Conservation (phyloP, 37 sponge, comb jelly and placozoan species). For the Oopsacas minuta region DNA sequence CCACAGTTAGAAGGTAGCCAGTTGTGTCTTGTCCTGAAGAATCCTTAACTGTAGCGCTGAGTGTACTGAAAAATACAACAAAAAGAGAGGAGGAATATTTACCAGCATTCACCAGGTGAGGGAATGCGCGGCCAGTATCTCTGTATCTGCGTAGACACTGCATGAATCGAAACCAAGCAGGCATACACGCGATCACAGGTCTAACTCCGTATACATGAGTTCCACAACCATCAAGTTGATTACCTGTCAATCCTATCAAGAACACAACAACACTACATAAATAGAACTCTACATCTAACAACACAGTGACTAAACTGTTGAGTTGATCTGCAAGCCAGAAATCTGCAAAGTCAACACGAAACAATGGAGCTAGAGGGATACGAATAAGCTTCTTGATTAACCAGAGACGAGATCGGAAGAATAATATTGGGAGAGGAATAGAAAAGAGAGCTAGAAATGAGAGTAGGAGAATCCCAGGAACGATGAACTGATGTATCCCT, state of each 20-base stretch:
- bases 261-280: constrained; percentile 45
- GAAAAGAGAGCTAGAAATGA: constrained; percentile 28
- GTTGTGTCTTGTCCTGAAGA: not conserved
- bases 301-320: constrained; percentile 65
- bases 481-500: constrained; percentile 7
- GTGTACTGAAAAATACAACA: constrained; percentile 56
- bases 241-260: not conserved
- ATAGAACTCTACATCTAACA: constrained; percentile 73
- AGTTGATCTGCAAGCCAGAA: constrained; percentile 95
- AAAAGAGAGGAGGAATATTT: constrained; percentile 81
- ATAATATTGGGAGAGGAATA: constrained; percentile 38
- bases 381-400: constrained; percentile 37
- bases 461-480: constrained; percentile 41
- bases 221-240: constrained; percentile 16
- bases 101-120: constrained; percentile 76
- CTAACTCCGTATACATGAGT: constrained; percentile 36
- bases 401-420: constrained; percentile 30
- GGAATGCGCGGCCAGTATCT: constrained; percentile 38
- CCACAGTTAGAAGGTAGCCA: constrained; percentile 18
- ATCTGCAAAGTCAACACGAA: constrained; percentile 68
- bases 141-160: constrained; percentile 79
- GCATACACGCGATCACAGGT: constrained; percentile 67
- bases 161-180: constrained; percentile 73
- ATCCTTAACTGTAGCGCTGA: constrained; percentile 22
- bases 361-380: constrained; percentile 61